phyloP scores from a whole-genome alignment of 2,888 invertebrate species.

The Tholera decimalis region DNA sequence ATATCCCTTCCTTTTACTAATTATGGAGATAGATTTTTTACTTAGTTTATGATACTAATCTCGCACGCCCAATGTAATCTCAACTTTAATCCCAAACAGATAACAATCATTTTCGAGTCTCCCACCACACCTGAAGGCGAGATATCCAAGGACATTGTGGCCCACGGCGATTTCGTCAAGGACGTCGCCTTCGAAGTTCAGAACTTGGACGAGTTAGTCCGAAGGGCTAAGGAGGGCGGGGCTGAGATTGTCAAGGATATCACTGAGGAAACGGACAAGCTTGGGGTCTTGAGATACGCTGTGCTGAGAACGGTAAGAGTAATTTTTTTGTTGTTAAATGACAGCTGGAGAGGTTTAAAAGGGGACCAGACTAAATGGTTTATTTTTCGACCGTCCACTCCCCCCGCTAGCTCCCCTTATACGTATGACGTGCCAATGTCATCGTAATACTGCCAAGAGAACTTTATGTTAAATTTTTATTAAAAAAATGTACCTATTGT shows the following conservation, averaged over 20 bases:
- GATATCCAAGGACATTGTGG: constrained; percentile 94
- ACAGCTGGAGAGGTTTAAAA: not conserved
- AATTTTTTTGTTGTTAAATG: not conserved
- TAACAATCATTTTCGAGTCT: constrained; percentile 97
- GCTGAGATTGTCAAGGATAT: constrained; percentile 96
- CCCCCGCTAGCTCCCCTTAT: too few relatives aligned
- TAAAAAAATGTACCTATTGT: too few relatives aligned
- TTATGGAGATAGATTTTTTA: too few relatives aligned
- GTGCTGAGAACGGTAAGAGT: constrained; percentile 96
- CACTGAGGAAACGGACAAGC: constrained; percentile 96
- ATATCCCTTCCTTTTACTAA: too few relatives aligned
- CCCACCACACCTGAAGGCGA: constrained; percentile 93
- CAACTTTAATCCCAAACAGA: constrained; percentile 88
- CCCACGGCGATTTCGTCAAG: constrained; percentile 99
- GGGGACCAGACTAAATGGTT: not conserved
- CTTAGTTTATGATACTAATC: not conserved
- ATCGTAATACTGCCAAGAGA: too few relatives aligned
- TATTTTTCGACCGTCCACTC: too few relatives aligned
- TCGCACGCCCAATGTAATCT: not conserved
- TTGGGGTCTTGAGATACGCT: constrained; percentile 96
- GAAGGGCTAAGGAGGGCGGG: constrained; percentile 95
- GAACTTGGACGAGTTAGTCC: constrained; percentile 96
- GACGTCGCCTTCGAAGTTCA: constrained; percentile 98
- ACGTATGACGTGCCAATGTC: too few relatives aligned
- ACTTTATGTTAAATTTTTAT: too few relatives aligned